Conservation (phyloP, 2,797 vertebrate genomes). For the Apodemus agrarius region DNA sequence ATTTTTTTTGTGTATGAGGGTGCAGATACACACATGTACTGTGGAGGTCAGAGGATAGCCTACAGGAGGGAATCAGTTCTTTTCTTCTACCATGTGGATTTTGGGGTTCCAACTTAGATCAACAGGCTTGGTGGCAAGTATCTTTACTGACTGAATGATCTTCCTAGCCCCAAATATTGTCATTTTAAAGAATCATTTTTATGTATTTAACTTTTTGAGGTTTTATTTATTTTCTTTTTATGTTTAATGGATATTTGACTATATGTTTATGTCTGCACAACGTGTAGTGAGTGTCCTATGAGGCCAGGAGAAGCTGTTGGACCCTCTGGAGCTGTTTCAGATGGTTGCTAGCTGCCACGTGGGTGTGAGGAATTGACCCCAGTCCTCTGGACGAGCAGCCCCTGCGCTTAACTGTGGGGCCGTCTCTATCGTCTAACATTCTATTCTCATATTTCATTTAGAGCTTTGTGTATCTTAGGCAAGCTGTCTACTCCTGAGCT, state of each 20-base stretch:
- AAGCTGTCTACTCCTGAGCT: background rate
- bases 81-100: background rate
- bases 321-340: background rate
- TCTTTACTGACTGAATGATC: background rate
- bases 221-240: background rate
- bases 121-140: background rate
- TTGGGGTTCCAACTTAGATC: background rate
- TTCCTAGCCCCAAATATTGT: background rate
- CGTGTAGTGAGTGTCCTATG: background rate
- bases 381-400: background rate
- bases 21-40: background rate
- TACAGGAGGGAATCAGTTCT: background rate
- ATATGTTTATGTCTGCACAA: background rate
- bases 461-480: background rate
- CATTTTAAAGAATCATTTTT: background rate
- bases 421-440: background rate
- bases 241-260: background rate
- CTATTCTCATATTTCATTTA: background rate
- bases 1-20: background rate
- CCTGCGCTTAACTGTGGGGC: background rate
- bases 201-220: background rate
- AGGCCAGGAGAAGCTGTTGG: background rate
- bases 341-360: background rate
- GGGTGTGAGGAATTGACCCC: background rate
- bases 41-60: background rate